Evolutionary conservation across 2,888 invertebrate genomes (phyloP).

Genomic region (Trichopria drosophilae): DNA sequence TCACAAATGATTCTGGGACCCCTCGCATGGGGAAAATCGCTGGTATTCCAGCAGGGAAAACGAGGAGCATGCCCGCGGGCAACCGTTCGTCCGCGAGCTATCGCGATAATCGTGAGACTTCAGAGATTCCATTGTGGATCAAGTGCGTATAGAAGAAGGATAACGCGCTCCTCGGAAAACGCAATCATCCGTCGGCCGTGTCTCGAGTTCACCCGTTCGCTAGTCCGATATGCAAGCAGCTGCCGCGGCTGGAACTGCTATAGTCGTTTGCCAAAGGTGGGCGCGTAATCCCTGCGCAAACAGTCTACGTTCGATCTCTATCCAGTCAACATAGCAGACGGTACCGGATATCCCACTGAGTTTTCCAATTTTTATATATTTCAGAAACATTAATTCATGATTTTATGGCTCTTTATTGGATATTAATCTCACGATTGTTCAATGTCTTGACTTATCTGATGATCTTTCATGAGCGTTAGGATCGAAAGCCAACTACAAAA

Average conservation of each 20-base stretch:
- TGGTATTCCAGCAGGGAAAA: too few species aligned
- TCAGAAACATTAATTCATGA: too few species aligned
- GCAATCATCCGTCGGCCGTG: slow-evolving; percentile 30
- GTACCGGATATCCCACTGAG: too few species aligned
- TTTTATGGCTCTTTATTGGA: too few species aligned
- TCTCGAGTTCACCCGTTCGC: slow-evolving; percentile 33
- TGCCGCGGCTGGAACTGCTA: slow-evolving; percentile 34
- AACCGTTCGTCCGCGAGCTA: slow-evolving; percentile 16
- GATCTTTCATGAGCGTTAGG: too few species aligned
- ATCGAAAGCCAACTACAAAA: too few species aligned
- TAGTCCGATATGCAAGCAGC: slow-evolving; percentile 46
- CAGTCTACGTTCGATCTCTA: slow-evolving; percentile 41
- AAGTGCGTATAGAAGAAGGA: neutral
- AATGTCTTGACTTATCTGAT: too few species aligned
- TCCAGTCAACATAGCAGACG: slow-evolving; percentile 15
- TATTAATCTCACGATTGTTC: too few species aligned
- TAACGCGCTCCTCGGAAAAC: slow-evolving; percentile 15
- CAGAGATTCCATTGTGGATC: slow-evolving; percentile 11
- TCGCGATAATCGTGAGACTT: slow-evolving; percentile 26
- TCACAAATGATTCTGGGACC: too few species aligned
- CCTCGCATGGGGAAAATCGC: too few species aligned
- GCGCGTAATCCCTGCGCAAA: slow-evolving; percentile 46
- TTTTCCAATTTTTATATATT: too few species aligned
- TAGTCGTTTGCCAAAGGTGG: slow-evolving; percentile 42
- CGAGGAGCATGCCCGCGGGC: slow-evolving; percentile 16